Conservation (phyloP, 2,113 vertebrate genomes). For the Gallinago undulata region DNA sequence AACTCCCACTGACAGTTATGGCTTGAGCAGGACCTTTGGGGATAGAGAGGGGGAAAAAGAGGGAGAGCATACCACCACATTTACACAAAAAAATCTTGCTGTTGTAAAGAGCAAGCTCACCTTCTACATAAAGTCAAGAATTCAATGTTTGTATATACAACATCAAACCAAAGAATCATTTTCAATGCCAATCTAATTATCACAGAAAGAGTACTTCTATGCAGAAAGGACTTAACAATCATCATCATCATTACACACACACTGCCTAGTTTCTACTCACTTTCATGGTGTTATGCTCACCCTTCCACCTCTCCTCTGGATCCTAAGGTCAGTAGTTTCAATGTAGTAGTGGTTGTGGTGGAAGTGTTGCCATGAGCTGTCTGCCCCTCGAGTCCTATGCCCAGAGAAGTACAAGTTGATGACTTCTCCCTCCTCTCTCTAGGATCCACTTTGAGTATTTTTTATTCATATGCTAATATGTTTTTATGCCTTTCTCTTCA, state of each 20-base stretch:
- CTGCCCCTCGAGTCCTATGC: background rate
- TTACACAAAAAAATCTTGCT: too few species aligned
- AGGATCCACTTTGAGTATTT: background rate
- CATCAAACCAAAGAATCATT: too few species aligned
- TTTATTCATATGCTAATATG: background rate
- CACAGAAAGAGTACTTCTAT: background rate
- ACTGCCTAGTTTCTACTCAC: background rate
- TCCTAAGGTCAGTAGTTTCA: background rate
- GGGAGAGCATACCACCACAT: too few species aligned
- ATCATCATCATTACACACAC: background rate
- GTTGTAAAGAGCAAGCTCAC: too few species aligned
- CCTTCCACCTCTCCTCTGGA: background rate
- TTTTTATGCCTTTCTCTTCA: background rate
- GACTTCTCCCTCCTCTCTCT: background rate
- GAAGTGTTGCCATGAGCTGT: background rate
- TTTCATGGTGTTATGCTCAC: background rate
- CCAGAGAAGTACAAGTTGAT: background rate
- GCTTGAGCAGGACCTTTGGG: too few species aligned
- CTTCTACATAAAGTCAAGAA: too few species aligned
- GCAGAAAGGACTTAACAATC: background rate
- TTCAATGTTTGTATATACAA: too few species aligned
- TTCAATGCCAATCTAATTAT: background rate
- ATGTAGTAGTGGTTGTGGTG: background rate
- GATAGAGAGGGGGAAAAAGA: too few species aligned
- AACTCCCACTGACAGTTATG: too few species aligned